Conservation (phyloP, 2,888 invertebrate genomes). For the Amblyteles armatorius region DNA sequence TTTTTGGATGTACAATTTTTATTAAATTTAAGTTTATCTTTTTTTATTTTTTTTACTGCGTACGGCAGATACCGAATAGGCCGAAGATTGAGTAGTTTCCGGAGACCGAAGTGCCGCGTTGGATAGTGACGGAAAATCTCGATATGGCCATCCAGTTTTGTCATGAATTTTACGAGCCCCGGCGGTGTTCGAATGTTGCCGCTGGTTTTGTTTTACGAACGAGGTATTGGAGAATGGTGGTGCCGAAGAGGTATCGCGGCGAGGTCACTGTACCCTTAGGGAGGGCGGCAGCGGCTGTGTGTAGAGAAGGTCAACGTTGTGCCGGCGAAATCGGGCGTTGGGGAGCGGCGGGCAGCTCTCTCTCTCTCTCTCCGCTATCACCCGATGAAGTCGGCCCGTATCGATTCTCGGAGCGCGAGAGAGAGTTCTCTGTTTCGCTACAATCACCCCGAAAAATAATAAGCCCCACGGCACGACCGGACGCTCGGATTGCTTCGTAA, state of each 20-base stretch:
- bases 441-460: constrained; percentile 15
- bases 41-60: background rate
- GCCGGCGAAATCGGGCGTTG: constrained; percentile 44
- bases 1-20: too few species aligned
- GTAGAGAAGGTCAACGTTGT: constrained; percentile 64
- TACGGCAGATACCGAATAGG: background rate
- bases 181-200: background rate
- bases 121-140: background rate
- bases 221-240: background rate
- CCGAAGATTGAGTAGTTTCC: background rate
- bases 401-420: constrained; percentile 53
- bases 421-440: constrained; percentile 24
- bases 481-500: background rate
- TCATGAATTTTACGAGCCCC: constrained; percentile 64
- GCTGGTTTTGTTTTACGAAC: constrained; percentile 19
- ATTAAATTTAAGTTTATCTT: background rate
- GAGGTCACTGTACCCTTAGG: constrained; percentile 63
- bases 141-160: constrained; percentile 39
- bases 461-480: background rate
- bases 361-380: constrained; percentile 11
- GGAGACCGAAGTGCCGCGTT: background rate
- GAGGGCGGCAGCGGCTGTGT: constrained; percentile 17
- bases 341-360: background rate
- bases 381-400: constrained; percentile 52
- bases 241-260: background rate